Percentiles rank a stretch among this genome's conserved stretches.
These are phyloP conservation scores for Drosophila serrata DNA, from an alignment of 1,140 invertebrate species.

Conservation along the genomic window DNA sequence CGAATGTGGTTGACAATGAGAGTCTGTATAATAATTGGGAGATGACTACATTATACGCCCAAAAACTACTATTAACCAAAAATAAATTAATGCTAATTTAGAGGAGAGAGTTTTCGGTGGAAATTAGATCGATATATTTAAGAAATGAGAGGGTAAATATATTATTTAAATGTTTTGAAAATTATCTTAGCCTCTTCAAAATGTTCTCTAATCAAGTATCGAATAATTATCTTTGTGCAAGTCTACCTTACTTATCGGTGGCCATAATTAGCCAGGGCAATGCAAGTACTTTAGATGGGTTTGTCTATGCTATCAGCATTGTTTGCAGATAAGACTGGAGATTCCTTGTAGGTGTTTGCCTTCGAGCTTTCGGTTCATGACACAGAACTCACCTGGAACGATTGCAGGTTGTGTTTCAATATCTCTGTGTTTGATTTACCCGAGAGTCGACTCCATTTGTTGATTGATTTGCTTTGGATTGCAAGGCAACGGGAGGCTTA, in stretches of 20 bases:
- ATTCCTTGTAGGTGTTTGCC: slow-evolving; percentile 13
- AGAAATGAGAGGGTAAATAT: no score
- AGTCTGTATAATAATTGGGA: slow-evolving; percentile 4
- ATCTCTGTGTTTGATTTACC: slow-evolving; percentile 44
- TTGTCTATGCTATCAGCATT: slow-evolving; percentile 42
- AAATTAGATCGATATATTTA: neutral
- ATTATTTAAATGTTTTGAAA: no score
- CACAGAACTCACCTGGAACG: slow-evolving; percentile 12
- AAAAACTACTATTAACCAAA: slow-evolving; percentile 8
- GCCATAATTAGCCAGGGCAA: slow-evolving; percentile 38
- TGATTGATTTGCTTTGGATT: slow-evolving; percentile 58
- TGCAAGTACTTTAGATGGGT: slow-evolving; percentile 24
- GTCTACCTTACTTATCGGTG: slow-evolving; percentile 20
- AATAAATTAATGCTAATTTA: slow-evolving; percentile 11
- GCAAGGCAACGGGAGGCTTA: slow-evolving; percentile 27
- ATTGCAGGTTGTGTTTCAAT: slow-evolving; percentile 12
- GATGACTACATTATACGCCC: slow-evolving; percentile 9
- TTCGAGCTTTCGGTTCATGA: slow-evolving; percentile 27
- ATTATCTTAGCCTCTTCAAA: neutral
- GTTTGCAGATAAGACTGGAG: slow-evolving; percentile 29
- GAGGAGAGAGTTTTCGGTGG: neutral
- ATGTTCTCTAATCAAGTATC: neutral
- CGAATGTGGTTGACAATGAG: slow-evolving; percentile 22
- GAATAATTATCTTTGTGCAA: slow-evolving; percentile 21
- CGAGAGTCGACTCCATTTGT: slow-evolving; percentile 39